phyloP scores from a whole-genome alignment of 64 coral and sea anemone species.

The Anthopleura sola region DNA sequence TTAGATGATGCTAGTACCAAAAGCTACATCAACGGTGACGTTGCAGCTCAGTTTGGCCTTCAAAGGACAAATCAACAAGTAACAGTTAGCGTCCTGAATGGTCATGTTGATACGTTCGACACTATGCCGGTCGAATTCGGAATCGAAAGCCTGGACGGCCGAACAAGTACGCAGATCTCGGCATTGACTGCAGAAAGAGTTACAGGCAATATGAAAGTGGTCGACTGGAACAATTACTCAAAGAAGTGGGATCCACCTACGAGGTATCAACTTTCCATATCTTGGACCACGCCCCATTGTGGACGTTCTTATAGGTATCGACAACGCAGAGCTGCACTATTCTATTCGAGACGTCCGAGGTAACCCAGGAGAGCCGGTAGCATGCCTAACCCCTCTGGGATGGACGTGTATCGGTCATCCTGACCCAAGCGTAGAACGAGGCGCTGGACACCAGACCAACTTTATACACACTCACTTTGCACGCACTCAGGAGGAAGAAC shows the following conservation, averaged over 20 bases:
- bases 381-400: constrained; percentile 35
- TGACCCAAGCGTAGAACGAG: constrained; percentile 2
- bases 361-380: constrained; percentile 37
- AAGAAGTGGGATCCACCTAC: constrained; percentile 23
- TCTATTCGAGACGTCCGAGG: constrained; percentile 40
- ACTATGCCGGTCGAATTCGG: constrained; percentile 28
- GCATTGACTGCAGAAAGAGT: constrained; percentile 5
- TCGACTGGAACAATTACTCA: constrained; percentile 16
- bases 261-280: constrained; percentile 30
- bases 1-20: constrained; percentile 55
- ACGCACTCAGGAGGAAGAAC: not conserved
- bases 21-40: constrained; percentile 48
- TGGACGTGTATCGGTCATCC: constrained; percentile 53
- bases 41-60: constrained; percentile 31
- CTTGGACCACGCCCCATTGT: constrained; percentile 30
- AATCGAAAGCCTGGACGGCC: constrained; percentile 35
- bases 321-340: constrained; percentile 48
- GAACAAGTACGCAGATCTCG: constrained; percentile 3
- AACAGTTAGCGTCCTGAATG: constrained; percentile 44
- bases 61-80: constrained; percentile 14
- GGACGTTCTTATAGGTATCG: constrained; percentile 56
- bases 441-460: not conserved
- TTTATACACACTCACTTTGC: constrained; percentile 34
- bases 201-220: constrained; percentile 34
- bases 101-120: constrained; percentile 45